Conservation (phyloP, 2,797 vertebrate species). For the Lacerta agilis region DNA sequence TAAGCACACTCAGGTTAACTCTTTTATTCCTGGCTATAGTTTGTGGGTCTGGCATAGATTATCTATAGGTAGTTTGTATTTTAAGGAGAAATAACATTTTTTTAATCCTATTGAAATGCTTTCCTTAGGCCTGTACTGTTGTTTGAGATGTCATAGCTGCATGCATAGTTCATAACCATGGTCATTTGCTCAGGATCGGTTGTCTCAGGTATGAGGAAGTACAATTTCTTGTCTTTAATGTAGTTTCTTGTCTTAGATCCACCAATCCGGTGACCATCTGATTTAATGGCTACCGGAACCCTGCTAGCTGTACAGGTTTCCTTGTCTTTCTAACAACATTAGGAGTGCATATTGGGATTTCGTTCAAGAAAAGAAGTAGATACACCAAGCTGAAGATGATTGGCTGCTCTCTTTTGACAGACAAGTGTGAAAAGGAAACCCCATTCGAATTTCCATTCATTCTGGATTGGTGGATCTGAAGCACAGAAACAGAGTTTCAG, state of each 20-base stretch:
- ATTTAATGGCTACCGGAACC: constrained; percentile 59
- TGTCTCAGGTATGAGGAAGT: constrained; percentile 40
- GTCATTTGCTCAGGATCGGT: background rate
- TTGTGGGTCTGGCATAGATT: background rate
- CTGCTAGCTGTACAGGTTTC: constrained; percentile 78
- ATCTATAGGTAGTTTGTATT: background rate
- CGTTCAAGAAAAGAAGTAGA: constrained; percentile 80
- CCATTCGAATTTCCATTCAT: constrained; percentile 80
- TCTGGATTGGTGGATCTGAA: constrained; percentile 85
- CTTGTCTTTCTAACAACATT: constrained; percentile 79
- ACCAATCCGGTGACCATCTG: constrained; percentile 72
- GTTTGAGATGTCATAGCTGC: background rate
- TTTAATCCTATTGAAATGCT: background rate
- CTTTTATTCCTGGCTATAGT: background rate
- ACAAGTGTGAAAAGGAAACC: constrained; percentile 84
- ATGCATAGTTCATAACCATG: constrained; percentile 12
- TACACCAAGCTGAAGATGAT: constrained; percentile 84
- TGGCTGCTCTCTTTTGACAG: constrained; percentile 85
- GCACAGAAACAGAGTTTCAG: constrained; percentile 82
- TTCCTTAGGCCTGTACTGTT: background rate
- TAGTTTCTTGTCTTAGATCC: constrained; percentile 79
- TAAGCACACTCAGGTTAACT: background rate
- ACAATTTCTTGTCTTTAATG: constrained; percentile 51
- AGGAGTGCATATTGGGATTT: constrained; percentile 79
- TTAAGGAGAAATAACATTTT: background rate